These are phyloP conservation scores for Gambusia holbrooki DNA, from an alignment of 2,113 vertebrate genomes.

Conservation along the genomic window DNA sequence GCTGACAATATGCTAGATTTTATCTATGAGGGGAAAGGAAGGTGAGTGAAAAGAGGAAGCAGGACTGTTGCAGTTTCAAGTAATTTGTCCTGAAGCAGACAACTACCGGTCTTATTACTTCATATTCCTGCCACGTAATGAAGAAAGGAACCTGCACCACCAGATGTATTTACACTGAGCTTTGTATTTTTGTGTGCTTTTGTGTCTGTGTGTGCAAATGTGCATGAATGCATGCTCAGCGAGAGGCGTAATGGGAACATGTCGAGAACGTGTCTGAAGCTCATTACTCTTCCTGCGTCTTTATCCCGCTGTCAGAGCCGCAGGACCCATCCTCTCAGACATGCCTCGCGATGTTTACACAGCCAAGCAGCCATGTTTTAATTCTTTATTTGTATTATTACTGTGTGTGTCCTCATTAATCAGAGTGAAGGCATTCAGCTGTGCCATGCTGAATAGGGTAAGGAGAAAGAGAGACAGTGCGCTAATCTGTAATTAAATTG, in stretches of 20 bases:
- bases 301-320: slow-evolving; percentile 73
- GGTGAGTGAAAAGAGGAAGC: slow-evolving; percentile 11
- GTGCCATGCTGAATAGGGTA: slow-evolving; percentile 38
- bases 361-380: slow-evolving; percentile 70
- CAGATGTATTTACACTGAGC: slow-evolving; percentile 7
- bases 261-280: slow-evolving; percentile 68
- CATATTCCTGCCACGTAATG: neutral
- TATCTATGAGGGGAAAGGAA: slow-evolving; percentile 15
- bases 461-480: slow-evolving; percentile 16
- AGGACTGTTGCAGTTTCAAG: slow-evolving; percentile 10
- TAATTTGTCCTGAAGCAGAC: neutral
- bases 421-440: slow-evolving; percentile 76
- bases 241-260: slow-evolving; percentile 70
- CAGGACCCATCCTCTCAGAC: slow-evolving; percentile 75
- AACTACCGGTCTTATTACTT: neutral
- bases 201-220: slow-evolving; percentile 11
- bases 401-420: slow-evolving; percentile 76
- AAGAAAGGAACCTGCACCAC: slow-evolving; percentile 12
- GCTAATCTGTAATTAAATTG: slow-evolving; percentile 42
- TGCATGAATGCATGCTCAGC: slow-evolving; percentile 6
- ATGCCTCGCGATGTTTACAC: slow-evolving; percentile 73
- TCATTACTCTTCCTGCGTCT: slow-evolving; percentile 76
- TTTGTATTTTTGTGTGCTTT: neutral
- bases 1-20: slow-evolving; percentile 30
- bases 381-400: slow-evolving; percentile 76